A percentile compares a stretch with the other conserved stretches of the same genome.
Evolutionary conservation across 2,888 invertebrate species (phyloP).

Genomic region (Cantharis rufa): DNA sequence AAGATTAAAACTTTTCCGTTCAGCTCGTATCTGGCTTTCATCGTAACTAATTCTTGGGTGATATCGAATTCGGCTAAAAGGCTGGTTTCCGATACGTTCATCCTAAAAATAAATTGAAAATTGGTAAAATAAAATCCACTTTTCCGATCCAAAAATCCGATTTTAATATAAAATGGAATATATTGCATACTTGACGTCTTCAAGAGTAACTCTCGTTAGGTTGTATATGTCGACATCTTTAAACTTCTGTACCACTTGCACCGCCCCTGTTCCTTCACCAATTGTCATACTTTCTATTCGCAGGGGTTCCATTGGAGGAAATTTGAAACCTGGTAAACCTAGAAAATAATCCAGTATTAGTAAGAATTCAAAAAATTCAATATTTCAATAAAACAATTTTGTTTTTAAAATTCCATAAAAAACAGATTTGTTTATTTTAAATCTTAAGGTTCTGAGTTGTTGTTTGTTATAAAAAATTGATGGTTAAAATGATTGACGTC

Average conservation of each 20-base stretch:
- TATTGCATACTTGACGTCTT: constrained; percentile 57
- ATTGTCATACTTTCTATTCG: constrained; percentile 51
- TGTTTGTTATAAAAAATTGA: neutral
- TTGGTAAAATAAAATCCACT: no score
- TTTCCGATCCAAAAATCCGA: no score
- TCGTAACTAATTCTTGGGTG: constrained; percentile 61
- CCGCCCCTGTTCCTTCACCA: constrained; percentile 62
- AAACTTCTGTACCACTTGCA: constrained; percentile 69
- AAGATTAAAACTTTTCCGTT: constrained; percentile 68
- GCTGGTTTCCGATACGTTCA: constrained; percentile 45
- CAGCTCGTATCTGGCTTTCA: constrained; percentile 71
- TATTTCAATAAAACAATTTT: no score
- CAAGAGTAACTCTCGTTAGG: constrained; percentile 61
- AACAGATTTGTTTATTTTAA: no score
- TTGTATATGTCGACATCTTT: constrained; percentile 67
- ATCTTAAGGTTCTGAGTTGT: neutral
- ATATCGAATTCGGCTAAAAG: constrained; percentile 58
- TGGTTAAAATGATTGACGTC: neutral
- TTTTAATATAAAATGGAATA: no score
- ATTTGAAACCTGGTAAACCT: constrained; percentile 65
- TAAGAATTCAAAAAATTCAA: no score
- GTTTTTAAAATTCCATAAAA: neutral
- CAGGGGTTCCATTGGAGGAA: constrained; percentile 60
- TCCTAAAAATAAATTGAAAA: no score
- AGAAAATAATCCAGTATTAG: constrained; percentile 8